phyloP scores from a whole-genome alignment of 2,888 invertebrate genomes.

The Apodemia duryi region DNA sequence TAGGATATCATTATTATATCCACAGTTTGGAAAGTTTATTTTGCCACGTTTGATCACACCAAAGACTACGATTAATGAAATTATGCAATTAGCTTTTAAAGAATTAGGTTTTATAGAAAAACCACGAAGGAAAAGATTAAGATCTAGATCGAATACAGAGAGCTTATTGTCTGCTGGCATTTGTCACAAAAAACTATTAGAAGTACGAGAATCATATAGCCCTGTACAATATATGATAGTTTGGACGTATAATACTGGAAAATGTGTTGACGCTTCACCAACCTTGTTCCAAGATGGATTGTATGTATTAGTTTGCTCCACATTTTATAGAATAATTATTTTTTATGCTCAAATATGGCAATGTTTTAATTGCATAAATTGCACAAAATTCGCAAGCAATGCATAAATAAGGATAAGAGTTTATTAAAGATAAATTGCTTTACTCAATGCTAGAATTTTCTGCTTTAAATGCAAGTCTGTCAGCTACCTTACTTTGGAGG shows the following conservation, averaged over 20 bases:
- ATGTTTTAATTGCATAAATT: too few species aligned
- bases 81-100: slow-evolving; percentile 47
- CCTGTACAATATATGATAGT: slow-evolving; percentile 56
- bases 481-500: too few species aligned
- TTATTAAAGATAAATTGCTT: too few species aligned
- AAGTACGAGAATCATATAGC: slow-evolving; percentile 23
- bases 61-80: slow-evolving; percentile 56
- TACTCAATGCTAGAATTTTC: too few species aligned
- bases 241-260: slow-evolving; percentile 83
- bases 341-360: too few species aligned
- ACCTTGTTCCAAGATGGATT: slow-evolving; percentile 63
- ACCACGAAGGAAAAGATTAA: slow-evolving; percentile 42
- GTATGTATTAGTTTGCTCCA: slow-evolving; percentile 53
- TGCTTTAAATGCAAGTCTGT: too few species aligned
- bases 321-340: too few species aligned
- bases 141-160: slow-evolving; percentile 34
- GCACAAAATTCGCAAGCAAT: too few species aligned
- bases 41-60: slow-evolving; percentile 75
- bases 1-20: slow-evolving; percentile 66
- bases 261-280: slow-evolving; percentile 92
- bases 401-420: too few species aligned
- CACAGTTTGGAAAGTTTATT: slow-evolving; percentile 68
- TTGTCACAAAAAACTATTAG: slow-evolving; percentile 34
- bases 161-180: slow-evolving; percentile 24
- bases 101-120: slow-evolving; percentile 40